These are phyloP conservation scores for Ochlodes sylvanus DNA, from an alignment of 2,888 invertebrate genomes.

Conservation along the genomic window DNA sequence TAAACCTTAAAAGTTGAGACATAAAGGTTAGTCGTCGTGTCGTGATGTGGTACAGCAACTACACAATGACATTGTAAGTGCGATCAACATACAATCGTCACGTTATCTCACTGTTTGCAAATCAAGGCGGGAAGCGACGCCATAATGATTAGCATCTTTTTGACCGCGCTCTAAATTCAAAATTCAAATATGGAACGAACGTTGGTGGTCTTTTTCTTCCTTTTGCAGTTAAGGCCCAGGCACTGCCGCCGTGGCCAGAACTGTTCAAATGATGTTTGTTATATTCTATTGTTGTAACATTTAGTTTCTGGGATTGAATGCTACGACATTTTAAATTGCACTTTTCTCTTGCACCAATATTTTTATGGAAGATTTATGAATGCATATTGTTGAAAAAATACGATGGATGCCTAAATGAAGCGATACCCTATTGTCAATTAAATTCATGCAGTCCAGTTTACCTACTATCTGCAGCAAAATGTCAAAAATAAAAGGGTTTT, in stretches of 20 bases:
- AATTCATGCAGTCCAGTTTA: no score
- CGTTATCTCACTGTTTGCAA: conserved; percentile 76
- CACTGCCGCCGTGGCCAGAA: background rate
- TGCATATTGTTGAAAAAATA: no score
- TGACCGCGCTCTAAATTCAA: conserved; percentile 69
- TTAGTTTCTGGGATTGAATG: no score
- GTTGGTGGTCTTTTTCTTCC: conserved; percentile 61
- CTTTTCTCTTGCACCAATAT: no score
- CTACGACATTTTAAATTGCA: no score
- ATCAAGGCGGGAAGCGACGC: conserved; percentile 61
- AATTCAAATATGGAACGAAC: conserved; percentile 60
- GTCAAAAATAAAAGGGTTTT: no score
- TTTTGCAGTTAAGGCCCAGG: conserved; percentile 4
- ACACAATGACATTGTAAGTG: conserved; percentile 37
- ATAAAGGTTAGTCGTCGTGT: background rate
- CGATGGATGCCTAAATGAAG: no score
- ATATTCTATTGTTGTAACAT: background rate
- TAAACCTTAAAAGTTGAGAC: background rate
- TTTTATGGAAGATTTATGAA: no score
- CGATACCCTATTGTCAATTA: no score
- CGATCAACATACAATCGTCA: conserved; percentile 81
- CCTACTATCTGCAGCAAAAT: no score
- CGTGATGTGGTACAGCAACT: conserved; percentile 9
- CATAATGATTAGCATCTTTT: conserved; percentile 69
- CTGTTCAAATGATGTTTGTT: no score